Conservation (phyloP, 2,888 invertebrate genomes). For the Brassicogethes aeneus region DNA sequence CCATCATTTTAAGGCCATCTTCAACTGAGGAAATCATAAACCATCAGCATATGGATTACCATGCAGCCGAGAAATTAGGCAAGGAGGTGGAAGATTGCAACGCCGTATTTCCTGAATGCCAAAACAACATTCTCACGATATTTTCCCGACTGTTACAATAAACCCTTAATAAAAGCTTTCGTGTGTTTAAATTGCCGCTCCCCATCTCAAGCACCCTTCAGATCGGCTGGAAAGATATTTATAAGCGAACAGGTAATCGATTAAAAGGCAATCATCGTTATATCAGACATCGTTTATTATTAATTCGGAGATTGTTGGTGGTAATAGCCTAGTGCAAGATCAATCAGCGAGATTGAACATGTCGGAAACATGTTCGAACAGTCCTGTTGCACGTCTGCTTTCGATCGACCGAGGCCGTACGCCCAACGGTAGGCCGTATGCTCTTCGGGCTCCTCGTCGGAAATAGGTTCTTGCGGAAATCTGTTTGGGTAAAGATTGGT, state of each 20-base stretch:
- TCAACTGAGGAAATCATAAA: conserved; percentile 55
- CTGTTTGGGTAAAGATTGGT: too few relatives aligned
- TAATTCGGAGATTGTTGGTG: not conserved
- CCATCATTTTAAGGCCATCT: conserved; percentile 54
- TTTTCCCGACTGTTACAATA: conserved; percentile 41
- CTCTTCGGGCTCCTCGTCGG: conserved; percentile 54
- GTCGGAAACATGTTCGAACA: conserved; percentile 38
- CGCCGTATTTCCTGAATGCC: conserved; percentile 55
- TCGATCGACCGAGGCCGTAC: conserved; percentile 47
- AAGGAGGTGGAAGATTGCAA: conserved; percentile 47
- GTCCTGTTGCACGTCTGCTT: conserved; percentile 31
- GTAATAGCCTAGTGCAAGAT: conserved; percentile 54
- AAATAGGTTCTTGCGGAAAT: conserved; percentile 55
- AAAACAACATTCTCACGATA: conserved; percentile 49
- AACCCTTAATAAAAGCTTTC: too few relatives aligned
- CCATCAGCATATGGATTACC: conserved; percentile 62
- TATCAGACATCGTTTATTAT: not conserved
- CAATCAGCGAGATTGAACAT: conserved; percentile 64
- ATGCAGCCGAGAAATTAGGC: conserved; percentile 62
- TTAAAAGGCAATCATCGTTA: not conserved
- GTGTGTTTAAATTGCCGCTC: too few relatives aligned
- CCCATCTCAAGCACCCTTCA: too few relatives aligned
- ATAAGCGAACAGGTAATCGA: not conserved
- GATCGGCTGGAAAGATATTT: too few relatives aligned
- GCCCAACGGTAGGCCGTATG: conserved; percentile 60